phyloP scores from a whole-genome alignment of 1,140 invertebrate genomes.

The Calliphora vicina region DNA sequence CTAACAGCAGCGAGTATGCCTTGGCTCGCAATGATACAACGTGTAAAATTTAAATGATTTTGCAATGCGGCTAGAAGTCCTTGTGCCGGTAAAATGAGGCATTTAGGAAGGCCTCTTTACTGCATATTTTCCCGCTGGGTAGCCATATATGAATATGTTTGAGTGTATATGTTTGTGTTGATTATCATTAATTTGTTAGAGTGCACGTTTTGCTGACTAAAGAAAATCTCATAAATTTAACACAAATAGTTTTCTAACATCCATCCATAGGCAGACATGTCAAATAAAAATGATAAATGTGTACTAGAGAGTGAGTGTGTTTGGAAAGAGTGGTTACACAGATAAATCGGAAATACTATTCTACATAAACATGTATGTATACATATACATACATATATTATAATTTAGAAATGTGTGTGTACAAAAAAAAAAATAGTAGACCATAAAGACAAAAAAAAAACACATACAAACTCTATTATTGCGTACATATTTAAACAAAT shows the following conservation, averaged over 20 bases:
- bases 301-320: background rate
- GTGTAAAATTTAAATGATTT: too few species aligned
- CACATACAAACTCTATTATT: background rate
- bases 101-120: too few species aligned
- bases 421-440: background rate
- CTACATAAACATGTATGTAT: background rate
- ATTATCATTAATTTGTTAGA: constrained; percentile 27
- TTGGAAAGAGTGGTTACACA: background rate
- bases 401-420: background rate
- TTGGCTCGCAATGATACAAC: too few species aligned
- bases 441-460: background rate
- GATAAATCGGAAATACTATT: background rate
- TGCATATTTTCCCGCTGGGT: too few species aligned
- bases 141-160: too few species aligned
- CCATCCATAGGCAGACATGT: background rate
- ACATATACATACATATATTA: background rate
- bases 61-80: too few species aligned
- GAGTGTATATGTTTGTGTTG: background rate
- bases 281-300: constrained; percentile 7
- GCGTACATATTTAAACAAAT: background rate
- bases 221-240: constrained; percentile 30
- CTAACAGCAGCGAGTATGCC: too few species aligned
- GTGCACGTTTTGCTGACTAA: constrained; percentile 26
- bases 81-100: too few species aligned
- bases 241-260: background rate